phyloP scores from a whole-genome alignment of 2,113 vertebrate genomes.

The Neotragus pygmaeus region DNA sequence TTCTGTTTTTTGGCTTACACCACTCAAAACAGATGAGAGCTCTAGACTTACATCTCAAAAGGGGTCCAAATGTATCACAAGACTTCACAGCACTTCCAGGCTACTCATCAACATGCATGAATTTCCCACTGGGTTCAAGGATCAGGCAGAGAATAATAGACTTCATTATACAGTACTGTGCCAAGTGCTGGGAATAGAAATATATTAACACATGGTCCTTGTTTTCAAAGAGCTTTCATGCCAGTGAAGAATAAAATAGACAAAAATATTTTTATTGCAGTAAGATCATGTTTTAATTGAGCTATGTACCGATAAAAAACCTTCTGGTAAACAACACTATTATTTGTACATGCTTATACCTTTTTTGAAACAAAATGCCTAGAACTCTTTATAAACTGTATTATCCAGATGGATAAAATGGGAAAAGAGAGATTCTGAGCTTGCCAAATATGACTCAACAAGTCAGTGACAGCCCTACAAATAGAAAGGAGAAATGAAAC shows the following conservation, averaged over 20 bases:
- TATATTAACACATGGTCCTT: background rate
- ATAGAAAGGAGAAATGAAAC: slow-evolving; percentile 27
- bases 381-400: background rate
- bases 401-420: slow-evolving; percentile 6
- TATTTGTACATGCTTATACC: background rate
- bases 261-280: slow-evolving; percentile 19
- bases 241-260: slow-evolving; percentile 25
- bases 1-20: background rate
- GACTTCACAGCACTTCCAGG: background rate
- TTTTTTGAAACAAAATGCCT: slow-evolving; percentile 37
- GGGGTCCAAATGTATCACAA: background rate
- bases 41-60: background rate
- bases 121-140: background rate
- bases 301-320: background rate
- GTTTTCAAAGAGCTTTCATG: slow-evolving; percentile 19
- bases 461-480: slow-evolving; percentile 39
- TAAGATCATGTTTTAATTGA: slow-evolving; percentile 28
- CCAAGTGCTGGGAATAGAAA: background rate
- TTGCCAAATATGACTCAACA: slow-evolving; percentile 61
- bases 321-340: background rate
- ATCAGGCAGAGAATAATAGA: background rate
- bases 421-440: slow-evolving; percentile 15
- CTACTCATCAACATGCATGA: background rate
- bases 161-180: background rate
- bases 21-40: background rate